Evolutionary conservation across 1,140 invertebrate genomes (phyloP), one percentile per base, ranked within the genome.

Genomic region (Euura lappo): DNA sequence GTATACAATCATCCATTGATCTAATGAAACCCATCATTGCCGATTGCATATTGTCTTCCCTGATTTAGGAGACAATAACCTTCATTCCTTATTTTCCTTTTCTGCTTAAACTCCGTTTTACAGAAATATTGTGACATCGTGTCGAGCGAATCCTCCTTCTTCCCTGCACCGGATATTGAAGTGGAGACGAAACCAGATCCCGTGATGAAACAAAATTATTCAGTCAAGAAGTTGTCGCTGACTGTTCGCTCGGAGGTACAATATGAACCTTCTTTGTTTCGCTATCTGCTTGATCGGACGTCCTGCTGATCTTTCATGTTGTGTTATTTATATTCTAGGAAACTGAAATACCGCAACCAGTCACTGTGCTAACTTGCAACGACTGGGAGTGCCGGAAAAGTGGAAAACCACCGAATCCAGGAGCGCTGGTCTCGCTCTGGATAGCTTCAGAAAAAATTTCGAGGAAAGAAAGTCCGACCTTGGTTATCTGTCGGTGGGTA

Each of bases 401-500:
- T 69, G 70, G 75, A 71, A 8, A 73, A 65, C 78, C 76, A 10
- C 81, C 80, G 6, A 28, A 71, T 4, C 74, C 71, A 10, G 71
- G 73, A 6, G 66, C 67, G 2, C 71, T 82, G 46, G 76, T 81
- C 5, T 73, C 76, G 2, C 65, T 82, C 42, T 81, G 81, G 80
- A 76, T 79, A 73, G 71, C 75, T 4, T 69, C 79, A 7, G 77
- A 80, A 13, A 78, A 71, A 74, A 79, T 80, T 44, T 60, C 75
- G 0, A 78, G 77, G 65, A 70, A 70, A 45, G 75, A 77, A 1
- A 76, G 75, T 11, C 78, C 79, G 6, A 77, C 75, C 1, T 72
- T 78, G 3, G 73, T 75, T 6, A 47, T 81, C n/a, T 82, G 80
- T 80, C 75, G 81, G 80, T 81, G 76, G 75, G 73, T 13, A 11